These are phyloP conservation scores for Mechanitis messenoides DNA, from an alignment of 2,888 invertebrate genomes.

Conservation along the genomic window DNA sequence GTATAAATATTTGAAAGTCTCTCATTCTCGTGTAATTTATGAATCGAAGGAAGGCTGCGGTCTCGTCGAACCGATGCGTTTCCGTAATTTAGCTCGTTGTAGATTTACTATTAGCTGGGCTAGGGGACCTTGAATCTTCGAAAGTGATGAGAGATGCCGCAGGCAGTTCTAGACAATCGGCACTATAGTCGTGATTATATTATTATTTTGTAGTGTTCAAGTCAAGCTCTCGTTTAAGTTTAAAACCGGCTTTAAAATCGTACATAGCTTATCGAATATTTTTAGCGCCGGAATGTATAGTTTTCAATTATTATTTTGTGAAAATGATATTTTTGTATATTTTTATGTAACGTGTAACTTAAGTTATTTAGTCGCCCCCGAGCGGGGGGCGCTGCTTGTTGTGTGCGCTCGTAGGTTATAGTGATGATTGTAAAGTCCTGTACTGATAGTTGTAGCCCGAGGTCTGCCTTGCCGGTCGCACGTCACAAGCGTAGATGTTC, in stretches of 20 bases:
- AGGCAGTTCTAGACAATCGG: conserved; percentile 76
- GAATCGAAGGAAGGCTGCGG: conserved; percentile 67
- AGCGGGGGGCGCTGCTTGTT: conserved; percentile 61
- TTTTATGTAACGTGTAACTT: conserved; percentile 69
- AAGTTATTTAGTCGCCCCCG: conserved; percentile 68
- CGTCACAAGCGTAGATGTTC: conserved; percentile 73
- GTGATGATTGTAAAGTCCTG: conserved; percentile 76
- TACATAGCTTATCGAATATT: conserved; percentile 71
- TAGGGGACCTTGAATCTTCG: conserved; percentile 76
- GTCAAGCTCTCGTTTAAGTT: conserved; percentile 76
- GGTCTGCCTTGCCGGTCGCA: conserved; percentile 73
- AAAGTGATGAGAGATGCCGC: conserved; percentile 65
- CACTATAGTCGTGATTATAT: conserved; percentile 74
- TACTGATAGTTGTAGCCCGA: conserved; percentile 72
- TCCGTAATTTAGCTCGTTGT: conserved; percentile 73
- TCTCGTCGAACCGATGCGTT: conserved; percentile 52
- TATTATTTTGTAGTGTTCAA: conserved; percentile 68
- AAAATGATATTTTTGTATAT: conserved; percentile 77
- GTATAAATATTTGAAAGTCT: conserved; percentile 76
- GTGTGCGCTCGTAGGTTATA: conserved; percentile 59
- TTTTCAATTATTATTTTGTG: conserved; percentile 73
- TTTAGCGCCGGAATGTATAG: conserved; percentile 74
- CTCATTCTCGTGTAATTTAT: conserved; percentile 75
- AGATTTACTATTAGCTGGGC: conserved; percentile 76
- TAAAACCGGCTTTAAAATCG: conserved; percentile 69